A percentile compares a stretch with the other conserved stretches of the same genome.
Conservation (phyloP, 2,888 invertebrate species). For the Hypsopygia costalis region DNA sequence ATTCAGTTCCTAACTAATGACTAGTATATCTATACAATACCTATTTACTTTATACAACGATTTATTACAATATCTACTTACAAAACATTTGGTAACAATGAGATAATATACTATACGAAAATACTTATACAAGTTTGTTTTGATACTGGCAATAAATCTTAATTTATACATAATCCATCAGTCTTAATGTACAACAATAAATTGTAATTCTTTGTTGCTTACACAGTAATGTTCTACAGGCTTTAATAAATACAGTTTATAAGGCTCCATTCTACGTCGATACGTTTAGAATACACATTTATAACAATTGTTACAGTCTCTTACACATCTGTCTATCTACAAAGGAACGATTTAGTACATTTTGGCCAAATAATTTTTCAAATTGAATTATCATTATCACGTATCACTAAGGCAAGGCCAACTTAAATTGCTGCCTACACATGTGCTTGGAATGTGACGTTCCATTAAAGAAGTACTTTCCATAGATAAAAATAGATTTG, state of each 20-base stretch:
- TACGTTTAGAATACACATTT: slow-evolving; percentile 44
- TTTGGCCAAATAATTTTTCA: slow-evolving; percentile 50
- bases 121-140: slow-evolving; percentile 56
- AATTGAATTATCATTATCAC: slow-evolving; percentile 49
- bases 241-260: slow-evolving; percentile 21
- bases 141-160: slow-evolving; percentile 65
- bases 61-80: slow-evolving; percentile 55
- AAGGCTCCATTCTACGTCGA: slow-evolving; percentile 49
- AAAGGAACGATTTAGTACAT: slow-evolving; percentile 51
- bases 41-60: slow-evolving; percentile 44
- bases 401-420: slow-evolving; percentile 62
- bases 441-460: slow-evolving; percentile 73
- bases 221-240: slow-evolving; percentile 6
- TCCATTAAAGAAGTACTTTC: slow-evolving; percentile 69
- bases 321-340: slow-evolving; percentile 41
- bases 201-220: slow-evolving; percentile 20
- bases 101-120: slow-evolving; percentile 75
- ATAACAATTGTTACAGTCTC: slow-evolving; percentile 57
- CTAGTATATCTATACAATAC: slow-evolving; percentile 71
- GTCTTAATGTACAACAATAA: slow-evolving; percentile 64
- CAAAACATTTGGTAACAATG: slow-evolving; percentile 80
- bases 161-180: slow-evolving; percentile 60
- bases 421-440: slow-evolving; percentile 66
- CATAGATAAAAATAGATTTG: slow-evolving; percentile 55
- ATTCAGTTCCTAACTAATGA: slow-evolving; percentile 68